Conservation (phyloP, 2,797 vertebrate genomes). For the Cyclura pinguis region DNA sequence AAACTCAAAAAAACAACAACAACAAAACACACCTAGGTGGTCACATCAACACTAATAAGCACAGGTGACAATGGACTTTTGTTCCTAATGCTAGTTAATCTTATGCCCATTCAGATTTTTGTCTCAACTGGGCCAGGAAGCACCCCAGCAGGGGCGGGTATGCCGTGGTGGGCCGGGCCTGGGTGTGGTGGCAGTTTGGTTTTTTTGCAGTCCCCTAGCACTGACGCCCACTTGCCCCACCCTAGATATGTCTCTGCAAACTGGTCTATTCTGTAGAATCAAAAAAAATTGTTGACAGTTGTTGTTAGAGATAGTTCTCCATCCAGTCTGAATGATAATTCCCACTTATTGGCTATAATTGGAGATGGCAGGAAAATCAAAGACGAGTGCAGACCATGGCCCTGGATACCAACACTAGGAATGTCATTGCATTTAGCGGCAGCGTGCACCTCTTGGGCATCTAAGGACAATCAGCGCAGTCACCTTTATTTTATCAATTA, state of each 20-base stretch:
- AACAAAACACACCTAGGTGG: background rate
- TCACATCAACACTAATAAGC: background rate
- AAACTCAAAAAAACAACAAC: accelerated
- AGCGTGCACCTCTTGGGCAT: background rate
- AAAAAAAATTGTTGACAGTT: background rate
- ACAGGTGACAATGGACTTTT: too few relatives aligned
- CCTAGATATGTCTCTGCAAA: too few relatives aligned
- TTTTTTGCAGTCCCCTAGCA: too few relatives aligned
- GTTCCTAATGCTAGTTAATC: background rate
- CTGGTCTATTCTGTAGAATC: background rate
- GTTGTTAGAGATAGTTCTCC: background rate
- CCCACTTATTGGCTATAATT: background rate
- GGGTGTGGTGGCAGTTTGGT: too few relatives aligned
- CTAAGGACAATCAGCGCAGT: slow-evolving; percentile 9
- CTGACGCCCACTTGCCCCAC: too few relatives aligned
- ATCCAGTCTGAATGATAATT: background rate
- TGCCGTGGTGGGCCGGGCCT: too few relatives aligned
- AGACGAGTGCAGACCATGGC: background rate
- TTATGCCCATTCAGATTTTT: background rate
- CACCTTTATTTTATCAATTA: accelerated
- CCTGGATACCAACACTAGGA: background rate
- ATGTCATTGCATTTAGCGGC: background rate
- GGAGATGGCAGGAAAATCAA: accelerated
- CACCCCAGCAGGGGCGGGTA: too few relatives aligned
- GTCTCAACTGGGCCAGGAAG: background rate